A percentile compares a stretch with the other conserved stretches of the same genome.
Conservation (phyloP, 37 sponge, comb jelly and placozoan species). For the Diacarnus erythraeanus region DNA sequence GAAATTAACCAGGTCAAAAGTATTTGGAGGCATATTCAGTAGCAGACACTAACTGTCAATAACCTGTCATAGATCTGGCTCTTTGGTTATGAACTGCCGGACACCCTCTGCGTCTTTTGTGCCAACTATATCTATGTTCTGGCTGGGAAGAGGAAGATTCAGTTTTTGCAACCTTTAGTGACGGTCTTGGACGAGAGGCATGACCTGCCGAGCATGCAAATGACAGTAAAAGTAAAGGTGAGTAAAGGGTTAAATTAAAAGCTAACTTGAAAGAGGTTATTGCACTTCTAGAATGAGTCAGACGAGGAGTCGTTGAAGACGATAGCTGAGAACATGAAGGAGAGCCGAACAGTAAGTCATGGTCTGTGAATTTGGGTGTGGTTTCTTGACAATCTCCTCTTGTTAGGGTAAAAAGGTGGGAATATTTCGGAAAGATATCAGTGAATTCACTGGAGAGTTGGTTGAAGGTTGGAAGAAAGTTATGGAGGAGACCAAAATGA, state of each 20-base stretch:
- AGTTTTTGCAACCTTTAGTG: constrained; percentile 82
- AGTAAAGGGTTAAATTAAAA: neutral
- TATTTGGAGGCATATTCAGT: too few relatives aligned
- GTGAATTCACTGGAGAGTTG: constrained; percentile 71
- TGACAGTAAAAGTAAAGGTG: constrained; percentile 73
- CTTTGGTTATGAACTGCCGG: constrained; percentile 96
- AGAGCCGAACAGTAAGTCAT: constrained; percentile 47
- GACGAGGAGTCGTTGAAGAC: constrained; percentile 37
- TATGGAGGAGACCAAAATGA: constrained; percentile 24
- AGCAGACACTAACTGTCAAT: too few relatives aligned
- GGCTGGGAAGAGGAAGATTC: constrained; percentile 91
- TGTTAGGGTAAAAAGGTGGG: constrained; percentile 77
- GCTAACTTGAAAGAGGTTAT: neutral
- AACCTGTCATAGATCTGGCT: constrained; percentile 74
- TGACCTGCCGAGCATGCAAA: constrained; percentile 57
- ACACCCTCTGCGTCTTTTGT: constrained; percentile 87
- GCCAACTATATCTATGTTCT: constrained; percentile 71
- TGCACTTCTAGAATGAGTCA: constrained; percentile 26
- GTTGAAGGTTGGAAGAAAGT: constrained; percentile 66
- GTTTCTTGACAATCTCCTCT: neutral
- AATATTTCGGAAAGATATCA: constrained; percentile 72
- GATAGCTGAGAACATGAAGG: constrained; percentile 49
- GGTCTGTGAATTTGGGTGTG: neutral
- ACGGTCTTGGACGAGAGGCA: constrained; percentile 29
- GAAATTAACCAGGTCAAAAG: too few relatives aligned